Percentiles rank a stretch among this genome's conserved stretches.
Conservation (phyloP, 2,113 vertebrate species). For the Perccottus glenii region DNA sequence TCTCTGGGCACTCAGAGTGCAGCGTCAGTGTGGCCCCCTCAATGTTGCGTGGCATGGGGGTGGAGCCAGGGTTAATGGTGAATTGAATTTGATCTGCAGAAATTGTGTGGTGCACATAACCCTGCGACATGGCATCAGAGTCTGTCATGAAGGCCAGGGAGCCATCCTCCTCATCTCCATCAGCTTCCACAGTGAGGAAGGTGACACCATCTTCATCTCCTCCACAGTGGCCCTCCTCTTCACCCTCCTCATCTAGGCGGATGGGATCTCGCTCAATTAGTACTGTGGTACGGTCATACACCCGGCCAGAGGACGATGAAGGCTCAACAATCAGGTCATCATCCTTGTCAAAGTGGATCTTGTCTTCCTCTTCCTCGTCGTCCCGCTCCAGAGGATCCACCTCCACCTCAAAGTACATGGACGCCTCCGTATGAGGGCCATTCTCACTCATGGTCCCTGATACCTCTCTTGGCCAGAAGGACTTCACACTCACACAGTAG, state of each 20-base stretch:
- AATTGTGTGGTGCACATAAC: constrained; percentile 98
- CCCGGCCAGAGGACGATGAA: constrained; percentile 85
- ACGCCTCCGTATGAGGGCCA: constrained; percentile 85
- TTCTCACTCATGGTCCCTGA: constrained; percentile 92
- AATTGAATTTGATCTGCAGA: constrained; percentile 97
- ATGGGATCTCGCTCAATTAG: constrained; percentile 97
- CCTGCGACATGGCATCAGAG: constrained; percentile 95
- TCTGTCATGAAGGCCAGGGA: constrained; percentile 89
- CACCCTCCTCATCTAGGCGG: constrained; percentile 84
- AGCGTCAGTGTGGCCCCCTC: constrained; percentile 96
- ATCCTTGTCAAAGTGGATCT: constrained; percentile 83
- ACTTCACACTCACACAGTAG: constrained; percentile 39
- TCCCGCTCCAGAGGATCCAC: constrained; percentile 81
- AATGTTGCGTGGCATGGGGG: constrained; percentile 97
- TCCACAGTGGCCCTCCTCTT: constrained; percentile 87
- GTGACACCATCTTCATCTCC: constrained; percentile 85
- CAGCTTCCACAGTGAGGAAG: constrained; percentile 89
- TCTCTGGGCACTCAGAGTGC: constrained; percentile 97
- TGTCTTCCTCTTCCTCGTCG: constrained; percentile 82
- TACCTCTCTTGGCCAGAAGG: constrained; percentile 57
- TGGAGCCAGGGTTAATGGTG: constrained; percentile 97
- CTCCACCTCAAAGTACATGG: constrained; percentile 85
- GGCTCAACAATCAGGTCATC: constrained; percentile 85
- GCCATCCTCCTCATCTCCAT: constrained; percentile 86
- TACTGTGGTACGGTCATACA: constrained; percentile 97